Evolutionary conservation across 2,888 invertebrate species (phyloP).

Genomic region (Brachypterus glaber): DNA sequence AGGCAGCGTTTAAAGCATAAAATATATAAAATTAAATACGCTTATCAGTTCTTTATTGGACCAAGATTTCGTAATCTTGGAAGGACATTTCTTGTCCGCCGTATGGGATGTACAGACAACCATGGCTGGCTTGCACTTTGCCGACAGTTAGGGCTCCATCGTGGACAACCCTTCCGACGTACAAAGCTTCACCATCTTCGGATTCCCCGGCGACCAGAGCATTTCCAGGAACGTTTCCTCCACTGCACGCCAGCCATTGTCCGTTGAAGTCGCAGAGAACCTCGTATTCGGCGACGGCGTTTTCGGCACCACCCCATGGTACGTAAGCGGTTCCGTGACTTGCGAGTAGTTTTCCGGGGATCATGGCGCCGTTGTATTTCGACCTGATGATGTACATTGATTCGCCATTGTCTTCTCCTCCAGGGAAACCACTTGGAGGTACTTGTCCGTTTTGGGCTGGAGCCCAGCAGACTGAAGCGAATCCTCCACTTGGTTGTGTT

Average conservation of each 20-base stretch:
- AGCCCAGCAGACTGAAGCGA: constrained; percentile 51
- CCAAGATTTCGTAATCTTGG: constrained; percentile 72
- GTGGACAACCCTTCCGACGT: constrained; percentile 66
- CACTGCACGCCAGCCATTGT: constrained; percentile 34
- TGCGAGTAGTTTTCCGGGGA: constrained; percentile 70
- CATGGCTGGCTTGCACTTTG: constrained; percentile 77
- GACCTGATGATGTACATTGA: constrained; percentile 60
- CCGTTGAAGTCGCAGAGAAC: constrained; percentile 36
- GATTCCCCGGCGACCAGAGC: constrained; percentile 60
- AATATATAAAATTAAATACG: constrained; percentile 7
- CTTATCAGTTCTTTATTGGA: constrained; percentile 37
- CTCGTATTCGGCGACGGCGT: constrained; percentile 60
- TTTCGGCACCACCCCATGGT: constrained; percentile 68
- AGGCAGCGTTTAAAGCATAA: constrained; percentile 21
- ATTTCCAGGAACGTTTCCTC: constrained; percentile 59
- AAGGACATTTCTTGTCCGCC: constrained; percentile 70
- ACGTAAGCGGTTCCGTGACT: constrained; percentile 58
- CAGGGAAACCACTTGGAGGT: constrained; percentile 66
- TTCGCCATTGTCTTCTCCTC: constrained; percentile 51
- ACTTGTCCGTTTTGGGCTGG: constrained; percentile 56
- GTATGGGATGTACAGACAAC: constrained; percentile 74
- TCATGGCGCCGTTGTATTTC: constrained; percentile 58
- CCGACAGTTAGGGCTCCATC: constrained; percentile 69
- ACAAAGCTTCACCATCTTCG: constrained; percentile 71
- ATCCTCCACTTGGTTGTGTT: constrained; percentile 11